Conservation (phyloP, 2,113 vertebrate genomes). For the Eurypyga helias region DNA sequence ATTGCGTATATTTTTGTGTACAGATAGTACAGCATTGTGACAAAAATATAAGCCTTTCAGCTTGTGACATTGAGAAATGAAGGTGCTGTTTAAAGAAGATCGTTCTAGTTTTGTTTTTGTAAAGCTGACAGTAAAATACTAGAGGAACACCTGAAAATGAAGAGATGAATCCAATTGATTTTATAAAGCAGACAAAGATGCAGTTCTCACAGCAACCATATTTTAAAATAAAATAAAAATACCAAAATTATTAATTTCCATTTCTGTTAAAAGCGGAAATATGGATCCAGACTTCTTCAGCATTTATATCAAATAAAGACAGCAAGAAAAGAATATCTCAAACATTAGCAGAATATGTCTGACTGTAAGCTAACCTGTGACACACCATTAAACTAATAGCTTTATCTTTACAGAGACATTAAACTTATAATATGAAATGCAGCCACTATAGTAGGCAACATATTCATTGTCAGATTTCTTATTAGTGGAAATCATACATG, state of each 20-base stretch:
- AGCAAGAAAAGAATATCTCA: neutral
- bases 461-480: neutral
- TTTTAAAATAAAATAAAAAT: neutral
- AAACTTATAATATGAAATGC: neutral
- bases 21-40: neutral
- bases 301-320: neutral
- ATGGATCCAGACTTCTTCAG: neutral
- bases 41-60: neutral
- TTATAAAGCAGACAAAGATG: neutral
- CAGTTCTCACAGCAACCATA: neutral
- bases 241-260: neutral
- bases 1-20: neutral
- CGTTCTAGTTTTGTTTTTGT: neutral
- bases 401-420: neutral
- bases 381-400: neutral
- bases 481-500: neutral
- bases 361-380: neutral
- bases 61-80: neutral
- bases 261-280: neutral
- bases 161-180: neutral
- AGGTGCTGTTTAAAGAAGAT: neutral
- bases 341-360: neutral
- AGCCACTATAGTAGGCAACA: neutral
- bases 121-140: neutral
- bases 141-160: neutral